Percentiles rank a stretch among this genome's conserved stretches.
phyloP scores from a whole-genome alignment of 2,113 vertebrate genomes.

The Aspiorhynchus laticeps region DNA sequence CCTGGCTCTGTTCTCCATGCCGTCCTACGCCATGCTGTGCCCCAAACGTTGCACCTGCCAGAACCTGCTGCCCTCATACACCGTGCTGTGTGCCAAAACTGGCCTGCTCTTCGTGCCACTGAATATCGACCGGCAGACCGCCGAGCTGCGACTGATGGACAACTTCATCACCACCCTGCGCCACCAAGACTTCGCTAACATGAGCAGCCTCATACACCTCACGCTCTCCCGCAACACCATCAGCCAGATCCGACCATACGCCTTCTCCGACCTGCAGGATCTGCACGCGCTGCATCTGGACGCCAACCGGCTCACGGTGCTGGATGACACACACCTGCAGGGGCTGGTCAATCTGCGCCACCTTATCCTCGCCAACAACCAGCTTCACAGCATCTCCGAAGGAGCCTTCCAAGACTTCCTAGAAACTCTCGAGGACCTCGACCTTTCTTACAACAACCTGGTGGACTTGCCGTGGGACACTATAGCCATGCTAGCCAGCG shows the following conservation, averaged over 20 bases:
- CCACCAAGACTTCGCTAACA: slow-evolving; percentile 84
- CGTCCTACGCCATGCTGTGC: slow-evolving; percentile 74
- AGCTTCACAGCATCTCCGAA: slow-evolving; percentile 79
- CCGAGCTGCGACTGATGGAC: slow-evolving; percentile 84
- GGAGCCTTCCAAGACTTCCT: slow-evolving; percentile 83
- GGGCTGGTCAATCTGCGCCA: slow-evolving; percentile 82
- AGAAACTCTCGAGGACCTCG: slow-evolving; percentile 82
- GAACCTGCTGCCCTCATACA: slow-evolving; percentile 83
- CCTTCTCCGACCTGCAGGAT: slow-evolving; percentile 81
- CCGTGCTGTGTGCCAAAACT: slow-evolving; percentile 83
- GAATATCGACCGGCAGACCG: slow-evolving; percentile 82
- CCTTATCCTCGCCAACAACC: slow-evolving; percentile 84
- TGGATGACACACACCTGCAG: slow-evolving; percentile 80
- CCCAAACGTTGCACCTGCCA: slow-evolving; percentile 84
- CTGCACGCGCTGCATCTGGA: slow-evolving; percentile 83
- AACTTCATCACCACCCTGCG: slow-evolving; percentile 84
- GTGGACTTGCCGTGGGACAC: slow-evolving; percentile 81
- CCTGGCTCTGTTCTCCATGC: slow-evolving; percentile 57
- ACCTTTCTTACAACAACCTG: slow-evolving; percentile 84
- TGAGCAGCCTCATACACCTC: slow-evolving; percentile 84
- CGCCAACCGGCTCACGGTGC: slow-evolving; percentile 77
- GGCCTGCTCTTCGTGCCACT: slow-evolving; percentile 83
- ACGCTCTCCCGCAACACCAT: slow-evolving; percentile 84
- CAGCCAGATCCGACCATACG: slow-evolving; percentile 78
- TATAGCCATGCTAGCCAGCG: slow-evolving; percentile 75